Base-by-base conservation (phyloP, 2,797 vertebrate genomes). In the Trachops cirrhosus region DNA sequence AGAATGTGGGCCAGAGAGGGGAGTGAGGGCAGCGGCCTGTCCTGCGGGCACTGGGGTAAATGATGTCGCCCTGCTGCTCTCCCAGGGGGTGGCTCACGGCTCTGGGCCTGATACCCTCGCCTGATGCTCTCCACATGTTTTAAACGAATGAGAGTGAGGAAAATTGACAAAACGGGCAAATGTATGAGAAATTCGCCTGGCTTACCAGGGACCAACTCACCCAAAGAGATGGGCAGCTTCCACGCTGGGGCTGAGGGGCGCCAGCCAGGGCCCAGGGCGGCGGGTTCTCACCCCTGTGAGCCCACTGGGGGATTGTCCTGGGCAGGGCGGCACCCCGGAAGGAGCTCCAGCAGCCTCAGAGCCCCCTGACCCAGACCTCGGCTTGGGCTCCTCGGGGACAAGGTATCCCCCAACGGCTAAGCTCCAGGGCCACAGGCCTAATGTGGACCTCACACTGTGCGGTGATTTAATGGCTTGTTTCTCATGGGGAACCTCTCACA, bases 71-170 rank as follows among this genome's bases (percentile, higher is more conserved):
- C 48, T 29, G n/a, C 34, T 44, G 39, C 7, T 57, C 54, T 85
- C 18, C 34, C 46, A 16, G 34, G 54, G 37, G 64, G 19, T 34
- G 32, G 50, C 92, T 39, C 4, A 18, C 8, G 14, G 86, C 75
- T 52, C 82, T 6, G 0, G 44, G 34, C 83, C 97, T 97, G 96
- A 97, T 96, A 97, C 94, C 92, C 95, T 96, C 39, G 79, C 70
- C 77, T 57, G 96, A 95, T 97, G 96, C 94, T 97, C 96, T 98
- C 98, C 0, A 86, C 46, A 73, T 95, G 97, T 97, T 97, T 87
- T 90, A 91, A 68, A 94, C 88, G 70, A 24, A 48, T n/a, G 44
- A 79, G 91, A 95, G 6, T 68, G 89, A 93, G 32, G 29, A 96
- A 97, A 94, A 34, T 50, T 4, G 77, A 93, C 91, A 91, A 84